phyloP scores from a whole-genome alignment of 92 coral and sea anemone species.

The Porites lobata region DNA sequence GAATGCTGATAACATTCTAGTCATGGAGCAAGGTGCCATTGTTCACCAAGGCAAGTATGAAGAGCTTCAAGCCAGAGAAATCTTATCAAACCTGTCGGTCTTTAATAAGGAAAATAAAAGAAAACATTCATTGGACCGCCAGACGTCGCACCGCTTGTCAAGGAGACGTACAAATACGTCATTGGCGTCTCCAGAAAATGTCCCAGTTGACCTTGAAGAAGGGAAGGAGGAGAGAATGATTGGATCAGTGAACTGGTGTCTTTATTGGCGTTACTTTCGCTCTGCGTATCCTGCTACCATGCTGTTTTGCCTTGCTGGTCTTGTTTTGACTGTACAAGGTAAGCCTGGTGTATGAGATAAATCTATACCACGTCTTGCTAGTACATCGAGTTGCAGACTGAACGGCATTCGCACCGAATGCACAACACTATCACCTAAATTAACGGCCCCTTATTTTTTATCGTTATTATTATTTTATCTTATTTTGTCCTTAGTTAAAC shows the following conservation, averaged over 20 bases:
- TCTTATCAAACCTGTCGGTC: neutral
- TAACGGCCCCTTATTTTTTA: too few relatives aligned
- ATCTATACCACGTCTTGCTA: neutral
- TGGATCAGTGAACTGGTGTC: conserved; percentile 38
- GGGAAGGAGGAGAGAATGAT: conserved; percentile 22
- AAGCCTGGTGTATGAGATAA: neutral
- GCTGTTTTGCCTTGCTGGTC: conserved; percentile 10
- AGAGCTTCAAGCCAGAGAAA: conserved; percentile 9
- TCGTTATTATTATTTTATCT: too few relatives aligned
- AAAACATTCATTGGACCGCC: neutral
- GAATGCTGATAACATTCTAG: conserved; percentile 35
- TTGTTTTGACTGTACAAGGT: conserved; percentile 48
- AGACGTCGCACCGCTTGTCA: neutral
- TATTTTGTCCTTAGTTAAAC: too few relatives aligned
- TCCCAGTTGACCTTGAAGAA: conserved; percentile 8
- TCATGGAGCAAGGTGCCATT: conserved; percentile 46
- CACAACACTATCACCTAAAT: too few relatives aligned
- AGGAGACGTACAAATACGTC: conserved; percentile 1
- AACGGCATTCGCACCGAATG: too few relatives aligned
- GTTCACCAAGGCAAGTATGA: conserved; percentile 28
- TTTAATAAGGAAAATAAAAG: neutral
- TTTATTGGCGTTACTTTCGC: conserved; percentile 45
- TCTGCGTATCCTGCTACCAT: conserved; percentile 25
- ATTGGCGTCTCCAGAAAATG: neutral
- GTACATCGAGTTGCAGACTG: too few relatives aligned